Evolutionary conservation across 2,797 vertebrate genomes (phyloP).

Genomic region (Gymnopithys bicolor): DNA sequence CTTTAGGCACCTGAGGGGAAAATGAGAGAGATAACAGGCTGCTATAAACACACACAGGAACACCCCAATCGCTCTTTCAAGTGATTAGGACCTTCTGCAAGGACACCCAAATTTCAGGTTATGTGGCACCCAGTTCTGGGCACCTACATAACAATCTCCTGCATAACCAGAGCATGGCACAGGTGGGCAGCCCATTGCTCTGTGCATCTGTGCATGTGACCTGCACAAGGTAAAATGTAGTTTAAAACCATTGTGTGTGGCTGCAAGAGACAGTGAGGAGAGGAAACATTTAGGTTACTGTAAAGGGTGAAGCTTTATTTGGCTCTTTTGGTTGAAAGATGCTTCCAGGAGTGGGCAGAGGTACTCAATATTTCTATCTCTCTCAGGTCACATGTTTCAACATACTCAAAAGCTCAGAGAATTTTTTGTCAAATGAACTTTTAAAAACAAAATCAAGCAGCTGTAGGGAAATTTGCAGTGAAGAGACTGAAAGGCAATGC

Average conservation of each 20-base stretch:
- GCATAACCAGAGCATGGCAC: not conserved
- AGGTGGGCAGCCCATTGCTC: not conserved
- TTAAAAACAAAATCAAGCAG: not conserved
- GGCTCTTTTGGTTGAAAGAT: not conserved
- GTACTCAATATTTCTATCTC: not conserved
- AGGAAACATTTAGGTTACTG: not conserved
- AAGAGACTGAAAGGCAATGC: not conserved
- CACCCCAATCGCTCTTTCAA: not conserved
- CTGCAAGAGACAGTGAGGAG: not conserved
- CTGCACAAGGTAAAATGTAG: not conserved
- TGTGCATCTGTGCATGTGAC: not conserved
- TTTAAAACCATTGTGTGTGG: not conserved
- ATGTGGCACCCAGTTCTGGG: not conserved
- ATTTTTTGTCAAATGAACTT: not conserved
- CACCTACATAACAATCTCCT: not conserved
- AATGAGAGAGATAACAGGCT: not conserved
- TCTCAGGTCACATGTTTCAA: not conserved
- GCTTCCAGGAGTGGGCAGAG: not conserved
- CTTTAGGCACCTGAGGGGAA: slow-evolving; percentile 81
- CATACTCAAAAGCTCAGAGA: not conserved
- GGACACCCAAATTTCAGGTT: not conserved
- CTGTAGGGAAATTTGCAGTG: not conserved
- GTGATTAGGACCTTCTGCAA: not conserved
- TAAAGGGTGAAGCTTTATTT: not conserved
- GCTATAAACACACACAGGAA: not conserved